phyloP scores from a whole-genome alignment of 2,888 invertebrate genomes.

The Aphrophora alni region DNA sequence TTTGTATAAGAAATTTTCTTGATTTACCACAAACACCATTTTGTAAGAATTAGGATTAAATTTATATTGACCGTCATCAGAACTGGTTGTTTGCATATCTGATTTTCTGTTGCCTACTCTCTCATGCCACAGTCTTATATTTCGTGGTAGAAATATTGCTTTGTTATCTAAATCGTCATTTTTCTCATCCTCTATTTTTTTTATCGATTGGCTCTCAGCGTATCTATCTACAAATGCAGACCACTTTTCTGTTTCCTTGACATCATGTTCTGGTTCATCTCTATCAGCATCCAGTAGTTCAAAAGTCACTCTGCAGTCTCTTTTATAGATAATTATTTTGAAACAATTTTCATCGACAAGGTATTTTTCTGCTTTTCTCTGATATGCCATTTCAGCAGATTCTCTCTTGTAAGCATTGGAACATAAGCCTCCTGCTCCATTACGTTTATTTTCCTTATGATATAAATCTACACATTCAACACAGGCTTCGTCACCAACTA shows the following conservation, averaged over 20 bases:
- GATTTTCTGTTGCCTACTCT: conserved; percentile 40
- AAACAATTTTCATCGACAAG: conserved; percentile 88
- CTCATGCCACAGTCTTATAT: conserved; percentile 57
- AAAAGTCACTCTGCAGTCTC: conserved; percentile 85
- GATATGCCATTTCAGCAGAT: conserved; percentile 77
- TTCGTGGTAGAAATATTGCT: conserved; percentile 63
- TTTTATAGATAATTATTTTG: conserved; percentile 87
- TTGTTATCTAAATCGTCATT: conserved; percentile 54
- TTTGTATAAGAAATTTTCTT: conserved; percentile 79
- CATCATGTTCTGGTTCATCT: conserved; percentile 57
- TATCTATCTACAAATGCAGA: conserved; percentile 74
- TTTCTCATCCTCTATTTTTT: conserved; percentile 25
- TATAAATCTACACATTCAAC: conserved; percentile 82
- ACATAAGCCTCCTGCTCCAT: conserved; percentile 75
- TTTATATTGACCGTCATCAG: conserved; percentile 75
- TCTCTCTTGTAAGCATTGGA: conserved; percentile 69
- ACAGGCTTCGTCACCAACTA: conserved; percentile 89
- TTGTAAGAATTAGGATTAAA: conserved; percentile 77
- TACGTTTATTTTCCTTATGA: conserved; percentile 69
- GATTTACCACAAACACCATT: conserved; percentile 77
- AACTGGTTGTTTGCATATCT: conserved; percentile 20
- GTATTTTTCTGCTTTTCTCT: conserved; percentile 77
- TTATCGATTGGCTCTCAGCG: conserved; percentile 37
- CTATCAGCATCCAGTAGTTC: conserved; percentile 80
- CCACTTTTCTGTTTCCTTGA: conserved; percentile 62